Base-by-base conservation (phyloP, 2,888 invertebrate species). In the Nomada ruficornis region DNA sequence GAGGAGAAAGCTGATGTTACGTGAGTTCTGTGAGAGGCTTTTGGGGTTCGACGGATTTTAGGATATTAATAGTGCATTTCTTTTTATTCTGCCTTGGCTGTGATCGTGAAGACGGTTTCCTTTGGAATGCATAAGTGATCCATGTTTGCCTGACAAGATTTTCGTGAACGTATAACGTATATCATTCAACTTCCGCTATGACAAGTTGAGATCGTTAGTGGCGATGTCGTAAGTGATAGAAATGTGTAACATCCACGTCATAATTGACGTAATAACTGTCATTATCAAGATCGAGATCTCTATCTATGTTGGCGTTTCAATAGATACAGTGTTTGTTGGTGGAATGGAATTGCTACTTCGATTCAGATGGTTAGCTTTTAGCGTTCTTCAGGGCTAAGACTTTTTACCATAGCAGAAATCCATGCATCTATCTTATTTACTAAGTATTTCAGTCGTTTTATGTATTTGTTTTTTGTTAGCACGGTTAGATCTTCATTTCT, bases 231-330 rank as follows among this genome's bases (percentile, higher is more conserved):
- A 67, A 64, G 44, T 23, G 80, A 78, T 55, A 26, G 52, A 52
- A 59, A 68, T 55, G 54, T 78, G 72, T 81, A 55, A 26, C 68
- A 36, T n/a, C 10, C 18, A 20, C 36, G 44, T 50, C 44, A 54
- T 69, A 68, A 65, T 79, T 50, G 68, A 74, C 57, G 69, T 54
- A 70, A 81, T 64, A 55, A 47, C 23, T 50, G 44, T 15, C 47
- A 44, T 57, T 29, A 47, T 36, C 55, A 52, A 64, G 77, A 79
- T 77, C 29, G 59, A 52, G 50, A 11, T 20, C 26, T 20, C 44
- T 67, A 59, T 77, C 69, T 77, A 60, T 59, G 63, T 36, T 42
- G 50, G 29, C 18, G 44, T 18, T 63, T 7, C 47, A 54, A 18
- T 50, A 42, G 50, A 26, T 29, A 29, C n/a, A 11, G 20, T 57